Percentiles rank a stretch among this genome's conserved stretches.
Conservation (phyloP, 1,140 invertebrate genomes). For the Cyphomyrmex costatus region DNA sequence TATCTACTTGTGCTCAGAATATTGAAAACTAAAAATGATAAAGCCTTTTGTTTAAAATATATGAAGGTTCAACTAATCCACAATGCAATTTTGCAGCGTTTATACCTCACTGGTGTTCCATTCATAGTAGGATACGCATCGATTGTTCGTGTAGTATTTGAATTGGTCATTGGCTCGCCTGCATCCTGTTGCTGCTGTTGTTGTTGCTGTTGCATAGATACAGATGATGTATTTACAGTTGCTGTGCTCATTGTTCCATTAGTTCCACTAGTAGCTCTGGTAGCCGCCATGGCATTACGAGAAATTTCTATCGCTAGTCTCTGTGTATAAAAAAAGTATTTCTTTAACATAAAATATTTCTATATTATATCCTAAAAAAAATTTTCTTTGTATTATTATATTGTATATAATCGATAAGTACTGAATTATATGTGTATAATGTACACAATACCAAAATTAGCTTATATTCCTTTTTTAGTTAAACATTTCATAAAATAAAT, state of each 20-base stretch:
- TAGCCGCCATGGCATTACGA: conserved; percentile 88
- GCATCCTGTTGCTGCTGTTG: conserved; percentile 72
- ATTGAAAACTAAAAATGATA: background rate
- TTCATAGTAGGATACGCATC: conserved; percentile 78
- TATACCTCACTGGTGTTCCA: conserved; percentile 75
- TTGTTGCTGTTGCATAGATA: conserved; percentile 72
- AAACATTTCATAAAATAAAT: too few species aligned
- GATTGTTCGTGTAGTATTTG: conserved; percentile 72
- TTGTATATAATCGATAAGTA: background rate
- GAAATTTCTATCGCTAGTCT: conserved; percentile 91
- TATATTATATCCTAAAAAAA: background rate
- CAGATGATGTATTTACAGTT: conserved; percentile 67
- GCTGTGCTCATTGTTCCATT: conserved; percentile 52
- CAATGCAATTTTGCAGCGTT: conserved; percentile 1
- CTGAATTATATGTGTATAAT: background rate
- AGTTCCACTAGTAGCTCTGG: conserved; percentile 79
- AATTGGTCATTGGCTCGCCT: conserved; percentile 72
- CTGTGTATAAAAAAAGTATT: conserved; percentile 82
- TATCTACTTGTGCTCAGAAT: background rate
- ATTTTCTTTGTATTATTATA: background rate
- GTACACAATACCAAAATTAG: background rate
- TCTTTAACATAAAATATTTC: conserved; percentile 21
- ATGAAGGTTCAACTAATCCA: background rate
- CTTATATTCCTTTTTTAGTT: too few species aligned
- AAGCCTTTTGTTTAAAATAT: background rate